Evolutionary conservation across 1,140 invertebrate genomes (phyloP).

Genomic region (Drosophila sucinea): DNA sequence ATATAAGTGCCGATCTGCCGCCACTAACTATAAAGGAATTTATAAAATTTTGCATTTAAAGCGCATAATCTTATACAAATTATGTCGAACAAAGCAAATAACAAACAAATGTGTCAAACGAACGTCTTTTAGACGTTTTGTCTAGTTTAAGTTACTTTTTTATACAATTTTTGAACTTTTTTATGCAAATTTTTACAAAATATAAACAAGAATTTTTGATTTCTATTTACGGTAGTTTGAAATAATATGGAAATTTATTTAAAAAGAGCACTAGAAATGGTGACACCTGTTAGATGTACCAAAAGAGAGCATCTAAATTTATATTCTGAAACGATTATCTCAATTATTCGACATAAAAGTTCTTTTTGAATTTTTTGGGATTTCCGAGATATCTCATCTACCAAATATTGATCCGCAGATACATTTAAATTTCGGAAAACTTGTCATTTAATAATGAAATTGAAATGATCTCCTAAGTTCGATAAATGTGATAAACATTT

Average conservation of each 20-base stretch:
- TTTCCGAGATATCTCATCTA: too few relatives aligned
- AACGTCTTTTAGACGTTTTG: constrained; percentile 45
- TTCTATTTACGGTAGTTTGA: neutral
- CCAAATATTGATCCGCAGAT: too few relatives aligned
- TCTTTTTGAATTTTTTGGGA: too few relatives aligned
- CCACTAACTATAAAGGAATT: constrained; percentile 41
- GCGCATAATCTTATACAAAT: constrained; percentile 18
- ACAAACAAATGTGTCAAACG: constrained; percentile 46
- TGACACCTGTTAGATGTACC: too few relatives aligned
- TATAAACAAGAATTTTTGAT: constrained; percentile 16
- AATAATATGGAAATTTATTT: neutral
- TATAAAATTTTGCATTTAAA: constrained; percentile 43
- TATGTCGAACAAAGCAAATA: constrained; percentile 13
- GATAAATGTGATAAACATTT: too few relatives aligned
- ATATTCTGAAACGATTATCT: too few relatives aligned
- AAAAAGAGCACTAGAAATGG: too few relatives aligned
- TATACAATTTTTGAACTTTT: constrained; percentile 42
- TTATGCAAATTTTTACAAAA: constrained; percentile 41
- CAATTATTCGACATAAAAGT: too few relatives aligned
- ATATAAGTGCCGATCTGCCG: constrained; percentile 46
- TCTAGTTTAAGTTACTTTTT: constrained; percentile 30
- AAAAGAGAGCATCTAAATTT: too few relatives aligned
- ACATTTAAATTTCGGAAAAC: too few relatives aligned
- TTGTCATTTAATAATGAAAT: too few relatives aligned
- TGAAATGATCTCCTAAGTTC: too few relatives aligned